A percentile compares a stretch with the other conserved stretches of the same genome.
Evolutionary conservation across 1,140 invertebrate genomes (phyloP).

Genomic region (Lasioglossum albipes): DNA sequence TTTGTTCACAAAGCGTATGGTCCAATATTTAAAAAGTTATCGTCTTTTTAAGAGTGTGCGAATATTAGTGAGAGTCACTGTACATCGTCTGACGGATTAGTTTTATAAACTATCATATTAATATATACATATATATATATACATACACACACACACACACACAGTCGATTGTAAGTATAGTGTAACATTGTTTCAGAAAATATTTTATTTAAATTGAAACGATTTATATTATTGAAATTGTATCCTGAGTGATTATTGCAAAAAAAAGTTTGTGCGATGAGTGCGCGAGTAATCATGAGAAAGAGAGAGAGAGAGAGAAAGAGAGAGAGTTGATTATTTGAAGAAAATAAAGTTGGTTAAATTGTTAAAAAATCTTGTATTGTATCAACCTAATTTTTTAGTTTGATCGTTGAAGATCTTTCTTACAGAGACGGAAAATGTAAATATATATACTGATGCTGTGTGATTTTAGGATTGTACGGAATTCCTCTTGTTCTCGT

Average conservation of each 20-base stretch:
- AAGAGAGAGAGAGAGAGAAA: neutral
- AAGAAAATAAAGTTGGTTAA: constrained; percentile 40
- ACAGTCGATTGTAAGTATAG: constrained; percentile 2
- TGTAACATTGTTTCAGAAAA: constrained; percentile 8
- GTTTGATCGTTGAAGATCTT: neutral
- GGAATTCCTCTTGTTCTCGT: constrained; percentile 85
- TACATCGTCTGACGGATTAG: neutral
- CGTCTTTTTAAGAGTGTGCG: no score
- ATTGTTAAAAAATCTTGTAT: constrained; percentile 23
- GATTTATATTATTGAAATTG: constrained; percentile 18
- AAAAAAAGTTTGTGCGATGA: neutral
- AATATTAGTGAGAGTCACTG: no score
- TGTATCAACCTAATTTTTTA: neutral
- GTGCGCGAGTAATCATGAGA: neutral
- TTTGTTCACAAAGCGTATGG: no score
- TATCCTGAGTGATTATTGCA: constrained; percentile 9
- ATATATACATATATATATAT: neutral
- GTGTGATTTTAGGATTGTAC: constrained; percentile 82
- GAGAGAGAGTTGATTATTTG: constrained; percentile 27
- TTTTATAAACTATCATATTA: constrained; percentile 13
- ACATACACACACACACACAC: neutral
- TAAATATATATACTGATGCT: no score
- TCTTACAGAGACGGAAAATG: no score
- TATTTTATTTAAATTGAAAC: constrained; percentile 25
- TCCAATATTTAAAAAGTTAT: no score